These are phyloP conservation scores for Ptychoptera albimana DNA, from an alignment of 2,888 invertebrate genomes.

Conservation along the genomic window DNA sequence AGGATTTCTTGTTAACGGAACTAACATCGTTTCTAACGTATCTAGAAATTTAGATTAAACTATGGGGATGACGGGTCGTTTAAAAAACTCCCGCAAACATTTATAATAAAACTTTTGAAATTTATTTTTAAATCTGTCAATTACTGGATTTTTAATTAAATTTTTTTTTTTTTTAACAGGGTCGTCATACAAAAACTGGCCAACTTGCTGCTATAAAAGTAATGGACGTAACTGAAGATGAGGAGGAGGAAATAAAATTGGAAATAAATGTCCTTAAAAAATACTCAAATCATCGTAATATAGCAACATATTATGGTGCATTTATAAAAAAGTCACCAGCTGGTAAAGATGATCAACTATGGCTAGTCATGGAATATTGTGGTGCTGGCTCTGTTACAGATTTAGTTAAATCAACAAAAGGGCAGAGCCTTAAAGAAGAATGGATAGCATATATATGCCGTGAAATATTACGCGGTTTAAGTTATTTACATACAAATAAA, in stretches of 20 bases:
- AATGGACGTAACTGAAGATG: constrained; percentile 99
- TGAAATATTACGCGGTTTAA: constrained; percentile 86
- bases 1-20: too few species aligned
- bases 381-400: constrained; percentile 98
- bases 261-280: constrained; percentile 99
- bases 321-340: constrained; percentile 98
- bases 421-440: constrained; percentile 95
- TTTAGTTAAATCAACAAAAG: constrained; percentile 97
- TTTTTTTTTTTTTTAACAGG: constrained; percentile 40
- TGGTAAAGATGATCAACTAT: constrained; percentile 97
- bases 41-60: too few species aligned
- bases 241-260: constrained; percentile 99
- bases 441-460: constrained; percentile 99
- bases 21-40: too few species aligned
- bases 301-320: constrained; percentile 99
- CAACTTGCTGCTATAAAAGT: constrained; percentile 99
- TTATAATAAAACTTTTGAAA: too few species aligned
- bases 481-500: constrained; percentile 96
- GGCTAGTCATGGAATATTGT: constrained; percentile 99
- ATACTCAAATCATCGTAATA: constrained; percentile 97
- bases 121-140: constrained; percentile 3
- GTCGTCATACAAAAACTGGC: constrained; percentile 98
- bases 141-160: constrained; percentile 1
- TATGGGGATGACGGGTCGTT: too few species aligned
- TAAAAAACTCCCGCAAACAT: too few species aligned